These are phyloP conservation scores for Philypnodon macrostomus DNA, from an alignment of 2,797 vertebrate genomes.

Conservation along the genomic window DNA sequence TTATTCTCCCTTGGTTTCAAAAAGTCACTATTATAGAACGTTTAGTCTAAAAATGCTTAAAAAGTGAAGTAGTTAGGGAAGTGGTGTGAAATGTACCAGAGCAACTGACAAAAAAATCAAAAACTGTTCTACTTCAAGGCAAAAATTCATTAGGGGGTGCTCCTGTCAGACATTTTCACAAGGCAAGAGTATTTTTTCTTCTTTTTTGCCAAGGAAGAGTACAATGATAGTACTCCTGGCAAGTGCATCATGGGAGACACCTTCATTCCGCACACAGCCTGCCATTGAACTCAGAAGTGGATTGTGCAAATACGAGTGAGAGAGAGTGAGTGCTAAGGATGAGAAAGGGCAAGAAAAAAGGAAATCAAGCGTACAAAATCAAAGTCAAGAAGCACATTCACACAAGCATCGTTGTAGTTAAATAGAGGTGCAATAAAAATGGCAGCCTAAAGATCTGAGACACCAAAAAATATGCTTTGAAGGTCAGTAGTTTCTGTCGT, in stretches of 20 bases:
- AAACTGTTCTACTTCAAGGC: no score
- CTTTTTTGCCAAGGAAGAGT: no score
- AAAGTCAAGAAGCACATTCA: constrained; percentile 39
- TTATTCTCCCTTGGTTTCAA: no score
- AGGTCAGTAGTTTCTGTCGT: constrained; percentile 59
- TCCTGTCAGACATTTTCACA: background rate
- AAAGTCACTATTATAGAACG: no score
- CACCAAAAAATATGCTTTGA: constrained; percentile 50
- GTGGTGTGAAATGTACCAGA: no score
- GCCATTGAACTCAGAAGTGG: constrained; percentile 29
- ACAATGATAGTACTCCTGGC: constrained; percentile 26
- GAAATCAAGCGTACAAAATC: constrained; percentile 44
- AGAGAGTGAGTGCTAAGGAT: constrained; percentile 11
- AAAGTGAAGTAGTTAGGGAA: no score
- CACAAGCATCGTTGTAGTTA: constrained; percentile 35
- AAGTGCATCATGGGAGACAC: constrained; percentile 23
- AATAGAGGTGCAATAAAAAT: constrained; percentile 31
- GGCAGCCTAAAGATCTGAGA: constrained; percentile 51
- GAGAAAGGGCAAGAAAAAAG: constrained; percentile 8
- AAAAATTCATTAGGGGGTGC: no score
- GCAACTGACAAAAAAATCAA: no score
- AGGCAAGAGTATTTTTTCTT: constrained; percentile 17
- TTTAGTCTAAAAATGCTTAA: no score
- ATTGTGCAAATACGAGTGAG: constrained; percentile 18
- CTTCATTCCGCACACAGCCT: constrained; percentile 33